Percentiles rank a stretch among this genome's conserved stretches.
These are phyloP conservation scores for Punctoribates punctum DNA, from an alignment of 2,888 invertebrate species.

Conservation along the genomic window DNA sequence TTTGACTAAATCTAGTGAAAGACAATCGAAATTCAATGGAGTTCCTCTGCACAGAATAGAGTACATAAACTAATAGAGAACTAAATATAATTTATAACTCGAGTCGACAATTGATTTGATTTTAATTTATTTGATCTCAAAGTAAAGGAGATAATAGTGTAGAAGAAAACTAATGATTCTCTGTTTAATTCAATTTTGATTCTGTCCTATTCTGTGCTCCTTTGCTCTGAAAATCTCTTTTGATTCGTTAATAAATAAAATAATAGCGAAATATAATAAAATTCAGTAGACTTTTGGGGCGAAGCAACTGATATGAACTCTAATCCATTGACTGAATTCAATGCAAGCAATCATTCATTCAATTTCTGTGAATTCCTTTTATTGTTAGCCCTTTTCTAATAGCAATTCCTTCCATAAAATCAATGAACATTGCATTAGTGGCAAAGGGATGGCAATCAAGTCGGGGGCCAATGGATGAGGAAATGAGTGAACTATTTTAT, in stretches of 20 bases:
- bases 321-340: neutral
- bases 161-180: neutral
- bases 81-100: slow-evolving; percentile 4
- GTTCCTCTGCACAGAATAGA: no score
- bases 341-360: neutral
- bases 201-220: neutral
- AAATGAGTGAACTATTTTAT: slow-evolving; percentile 16
- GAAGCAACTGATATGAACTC: neutral
- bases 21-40: neutral
- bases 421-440: neutral
- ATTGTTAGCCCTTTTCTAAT: neutral
- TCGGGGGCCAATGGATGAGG: slow-evolving; percentile 6
- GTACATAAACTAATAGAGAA: neutral
- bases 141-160: neutral
- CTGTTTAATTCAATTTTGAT: slow-evolving; percentile 2
- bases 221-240: neutral
- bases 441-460: neutral
- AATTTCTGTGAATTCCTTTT: neutral
- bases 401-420: neutral
- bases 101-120: neutral
- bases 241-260: neutral
- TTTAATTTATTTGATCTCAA: neutral
- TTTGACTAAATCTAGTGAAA: neutral
- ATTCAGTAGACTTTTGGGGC: neutral
- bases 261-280: neutral